Conservation (phyloP, 2,113 vertebrate species). For the Peromyscus polionotus region DNA sequence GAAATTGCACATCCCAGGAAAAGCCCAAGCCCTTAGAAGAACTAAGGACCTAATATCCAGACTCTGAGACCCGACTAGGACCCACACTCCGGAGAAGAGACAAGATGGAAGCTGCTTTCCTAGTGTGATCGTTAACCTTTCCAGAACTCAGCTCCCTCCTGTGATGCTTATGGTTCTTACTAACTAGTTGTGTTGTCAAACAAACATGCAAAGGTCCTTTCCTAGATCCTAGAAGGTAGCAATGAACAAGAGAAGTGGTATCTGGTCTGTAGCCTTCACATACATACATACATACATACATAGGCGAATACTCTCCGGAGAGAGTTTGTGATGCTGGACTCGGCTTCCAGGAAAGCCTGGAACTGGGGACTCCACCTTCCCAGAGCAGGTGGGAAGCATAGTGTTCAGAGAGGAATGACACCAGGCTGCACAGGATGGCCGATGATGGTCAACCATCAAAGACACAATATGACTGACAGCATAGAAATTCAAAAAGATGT, state of each 20-base stretch:
- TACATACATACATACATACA: neutral
- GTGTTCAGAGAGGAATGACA: fast-evolving
- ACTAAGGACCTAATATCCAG: neutral
- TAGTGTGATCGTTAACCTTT: neutral
- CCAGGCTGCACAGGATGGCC: neutral
- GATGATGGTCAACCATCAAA: fast-evolving
- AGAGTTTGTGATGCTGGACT: fast-evolving
- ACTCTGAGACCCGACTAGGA: neutral
- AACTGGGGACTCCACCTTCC: neutral
- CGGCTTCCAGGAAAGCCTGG: neutral
- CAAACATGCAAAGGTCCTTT: fast-evolving
- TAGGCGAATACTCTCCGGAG: too few relatives aligned
- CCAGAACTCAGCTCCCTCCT: neutral
- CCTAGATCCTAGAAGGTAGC: neutral
- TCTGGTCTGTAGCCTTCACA: neutral
- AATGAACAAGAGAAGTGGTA: neutral
- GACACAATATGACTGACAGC: too few relatives aligned
- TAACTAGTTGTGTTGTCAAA: neutral
- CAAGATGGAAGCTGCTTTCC: neutral
- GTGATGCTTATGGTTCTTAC: neutral
- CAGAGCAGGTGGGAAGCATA: neutral
- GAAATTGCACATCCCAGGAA: neutral
- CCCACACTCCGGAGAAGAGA: neutral
- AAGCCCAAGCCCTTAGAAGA: neutral
- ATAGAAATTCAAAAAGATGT: too few relatives aligned